Evolutionary conservation across 2,888 invertebrate species (phyloP), one percentile per base, ranked within the genome.

Genomic region (Habrosyne pyritoides): DNA sequence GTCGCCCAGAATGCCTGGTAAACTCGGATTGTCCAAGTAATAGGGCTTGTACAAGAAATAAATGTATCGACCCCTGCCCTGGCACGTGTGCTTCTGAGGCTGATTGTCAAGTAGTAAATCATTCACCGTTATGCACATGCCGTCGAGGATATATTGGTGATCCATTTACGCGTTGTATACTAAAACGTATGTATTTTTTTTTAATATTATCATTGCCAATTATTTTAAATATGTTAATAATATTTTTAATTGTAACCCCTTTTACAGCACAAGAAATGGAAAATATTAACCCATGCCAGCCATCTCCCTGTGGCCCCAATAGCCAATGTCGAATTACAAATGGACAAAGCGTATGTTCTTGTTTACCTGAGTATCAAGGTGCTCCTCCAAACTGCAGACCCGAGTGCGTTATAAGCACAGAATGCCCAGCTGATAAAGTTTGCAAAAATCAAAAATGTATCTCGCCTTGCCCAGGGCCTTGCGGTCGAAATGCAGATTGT

Each of bases 41-140:
- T 66, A 94, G 87, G 75, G 95, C 96, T 5, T 96, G 96, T 75
- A 93, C 95, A 10, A 94, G 94, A 73, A 95, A 95, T 73, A 96
- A 96, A 85, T 97, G 97, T 76, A 91, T 93, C 57, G 95, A 97
- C 83, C 96, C 97, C 21, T 97, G 97, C 73, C 95, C 95, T 8
- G 96, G 96, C 58, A 95, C 95, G 24, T 97, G 97, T 83, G 96
- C 96, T 10, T 91, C 93, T 64, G 96, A 96, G 81, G 95, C 96
- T 4, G 94, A 95, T 47, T 97, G 97, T 79, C 94, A 95, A 86
- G 96, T 96, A 12, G 93, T 95, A 4, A 95, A 95, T 69, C 95
- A 96, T 86, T 84, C 96, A 65, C 95, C 95, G 52, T 84, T 94
- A 57, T 95, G 96, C 77, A 94, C 94, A 47, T 97, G 97, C 77